Evolutionary conservation across 2,888 invertebrate species (phyloP).

Genomic region (Apodemia zela): DNA sequence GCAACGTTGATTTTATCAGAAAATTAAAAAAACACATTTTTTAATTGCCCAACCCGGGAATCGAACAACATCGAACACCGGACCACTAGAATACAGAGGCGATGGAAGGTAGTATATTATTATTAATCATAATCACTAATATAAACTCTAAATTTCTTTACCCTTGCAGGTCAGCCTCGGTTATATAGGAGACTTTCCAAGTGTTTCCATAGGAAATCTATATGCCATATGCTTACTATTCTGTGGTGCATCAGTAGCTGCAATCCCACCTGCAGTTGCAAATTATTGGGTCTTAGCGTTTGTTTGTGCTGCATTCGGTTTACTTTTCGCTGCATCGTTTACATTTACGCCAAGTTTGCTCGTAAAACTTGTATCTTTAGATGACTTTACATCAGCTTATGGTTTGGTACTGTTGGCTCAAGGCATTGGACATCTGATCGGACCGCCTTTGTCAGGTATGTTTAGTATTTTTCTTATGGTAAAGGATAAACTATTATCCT

Average conservation of each 20-base stretch:
- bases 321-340: conserved; percentile 95
- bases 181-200: conserved; percentile 92
- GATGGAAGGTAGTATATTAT: too few relatives aligned
- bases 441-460: conserved; percentile 93
- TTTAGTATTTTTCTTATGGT: not conserved
- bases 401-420: conserved; percentile 93
- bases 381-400: conserved; percentile 95
- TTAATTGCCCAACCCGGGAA: too few relatives aligned
- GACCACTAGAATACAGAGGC: too few relatives aligned
- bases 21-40: too few relatives aligned
- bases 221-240: conserved; percentile 89
- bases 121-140: too few relatives aligned
- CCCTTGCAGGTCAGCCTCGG: conserved; percentile 86
- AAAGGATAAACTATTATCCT: too few relatives aligned
- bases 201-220: conserved; percentile 89
- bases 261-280: conserved; percentile 78
- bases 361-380: conserved; percentile 92
- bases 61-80: too few relatives aligned
- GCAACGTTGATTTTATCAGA: too few relatives aligned
- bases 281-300: conserved; percentile 72
- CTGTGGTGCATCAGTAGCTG: conserved; percentile 82
- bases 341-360: conserved; percentile 94
- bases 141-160: not conserved
- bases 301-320: conserved; percentile 87
- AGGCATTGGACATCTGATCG: conserved; percentile 94